Percentiles rank a stretch among this genome's conserved stretches.
Conservation (phyloP, 2,888 invertebrate genomes). For the Cremastinae sp. region DNA sequence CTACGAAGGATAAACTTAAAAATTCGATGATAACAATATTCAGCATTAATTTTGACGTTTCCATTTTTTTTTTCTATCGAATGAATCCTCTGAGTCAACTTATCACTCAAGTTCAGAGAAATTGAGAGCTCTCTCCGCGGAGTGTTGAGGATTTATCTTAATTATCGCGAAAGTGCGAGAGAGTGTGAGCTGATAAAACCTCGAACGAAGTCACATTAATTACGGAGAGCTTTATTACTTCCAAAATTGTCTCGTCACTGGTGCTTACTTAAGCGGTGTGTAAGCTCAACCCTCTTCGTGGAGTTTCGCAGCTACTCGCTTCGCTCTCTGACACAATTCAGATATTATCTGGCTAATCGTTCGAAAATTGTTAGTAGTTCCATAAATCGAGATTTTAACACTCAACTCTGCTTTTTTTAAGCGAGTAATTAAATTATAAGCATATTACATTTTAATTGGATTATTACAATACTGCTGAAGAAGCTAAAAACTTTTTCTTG, state of each 20-base stretch:
- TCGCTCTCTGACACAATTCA: conserved; percentile 32
- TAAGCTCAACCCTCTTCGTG: neutral
- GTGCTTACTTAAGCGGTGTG: conserved; percentile 15
- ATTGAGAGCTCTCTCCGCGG: too few relatives aligned
- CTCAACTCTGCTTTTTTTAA: neutral
- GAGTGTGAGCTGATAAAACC: neutral
- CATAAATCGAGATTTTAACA: neutral
- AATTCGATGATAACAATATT: too few relatives aligned
- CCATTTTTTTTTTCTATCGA: neutral
- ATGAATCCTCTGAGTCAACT: too few relatives aligned
- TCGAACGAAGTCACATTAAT: conserved; percentile 25
- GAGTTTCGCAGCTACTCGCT: conserved; percentile 8
- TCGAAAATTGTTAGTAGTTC: conserved; percentile 10
- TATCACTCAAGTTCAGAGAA: too few relatives aligned
- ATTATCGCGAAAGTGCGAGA: conserved; percentile 1
- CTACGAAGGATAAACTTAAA: too few relatives aligned
- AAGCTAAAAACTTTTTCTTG: too few relatives aligned
- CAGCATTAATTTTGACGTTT: too few relatives aligned
- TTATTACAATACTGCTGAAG: too few relatives aligned
- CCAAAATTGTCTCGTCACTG: conserved; percentile 41
- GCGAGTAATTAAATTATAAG: neutral
- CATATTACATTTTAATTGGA: neutral
- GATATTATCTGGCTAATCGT: conserved; percentile 31
- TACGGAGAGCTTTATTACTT: conserved; percentile 35
- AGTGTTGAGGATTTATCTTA: neutral